Conservation (phyloP, 1,140 invertebrate genomes). For the Himalopsyche phryganea region DNA sequence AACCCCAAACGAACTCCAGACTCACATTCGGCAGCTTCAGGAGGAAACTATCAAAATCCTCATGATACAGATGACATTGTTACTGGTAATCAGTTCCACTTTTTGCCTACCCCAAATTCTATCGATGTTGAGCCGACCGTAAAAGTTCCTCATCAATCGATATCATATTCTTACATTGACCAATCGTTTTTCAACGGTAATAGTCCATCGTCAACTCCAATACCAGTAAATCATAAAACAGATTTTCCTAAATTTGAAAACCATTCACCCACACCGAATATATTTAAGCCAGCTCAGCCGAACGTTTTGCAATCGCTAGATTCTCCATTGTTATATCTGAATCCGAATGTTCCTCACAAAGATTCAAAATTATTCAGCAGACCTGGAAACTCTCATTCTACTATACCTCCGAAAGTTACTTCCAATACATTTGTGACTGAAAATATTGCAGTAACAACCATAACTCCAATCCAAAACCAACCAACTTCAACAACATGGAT, state of each 20-base stretch:
- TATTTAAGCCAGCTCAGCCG: conserved; percentile 7
- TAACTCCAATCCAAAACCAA: neutral
- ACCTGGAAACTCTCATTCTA: conserved; percentile 12
- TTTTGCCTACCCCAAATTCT: conserved; percentile 28
- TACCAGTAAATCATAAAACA: conserved; percentile 38
- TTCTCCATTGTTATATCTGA: conserved; percentile 50
- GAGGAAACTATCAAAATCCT: conserved; percentile 20
- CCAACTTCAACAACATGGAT: conserved; percentile 7
- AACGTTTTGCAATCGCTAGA: conserved; percentile 48
- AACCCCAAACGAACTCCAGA: conserved; percentile 11
- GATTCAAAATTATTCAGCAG: conserved; percentile 41
- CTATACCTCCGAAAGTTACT: conserved; percentile 1
- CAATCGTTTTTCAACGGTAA: conserved; percentile 24
- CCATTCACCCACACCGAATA: conserved; percentile 7
- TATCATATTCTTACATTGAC: conserved; percentile 31
- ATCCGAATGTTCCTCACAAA: conserved; percentile 50
- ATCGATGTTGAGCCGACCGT: conserved; percentile 12
- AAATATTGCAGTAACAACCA: conserved; percentile 7
- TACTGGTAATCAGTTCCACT: conserved; percentile 11
- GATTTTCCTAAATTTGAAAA: conserved; percentile 43
- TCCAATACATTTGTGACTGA: conserved; percentile 3
- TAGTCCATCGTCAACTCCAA: neutral
- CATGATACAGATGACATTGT: conserved; percentile 11
- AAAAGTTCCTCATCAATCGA: conserved; percentile 6
- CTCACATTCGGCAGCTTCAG: conserved; percentile 31